Evolutionary conservation across 1,140 invertebrate genomes (phyloP).

Genomic region (Glomeris maerens): DNA sequence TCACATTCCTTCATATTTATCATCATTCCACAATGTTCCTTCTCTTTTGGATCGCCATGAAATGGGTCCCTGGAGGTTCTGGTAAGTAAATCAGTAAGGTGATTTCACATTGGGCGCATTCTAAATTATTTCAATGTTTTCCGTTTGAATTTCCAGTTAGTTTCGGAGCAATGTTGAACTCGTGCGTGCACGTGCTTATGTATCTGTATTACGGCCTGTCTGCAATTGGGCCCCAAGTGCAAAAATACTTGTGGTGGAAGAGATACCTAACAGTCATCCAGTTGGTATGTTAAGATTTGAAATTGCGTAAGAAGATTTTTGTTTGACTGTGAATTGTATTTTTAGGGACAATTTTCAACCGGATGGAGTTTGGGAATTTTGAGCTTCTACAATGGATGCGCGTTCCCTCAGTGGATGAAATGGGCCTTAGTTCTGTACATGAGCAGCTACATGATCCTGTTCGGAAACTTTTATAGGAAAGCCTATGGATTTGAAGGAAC

Average conservation of each 20-base stretch:
- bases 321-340: constrained; percentile 19
- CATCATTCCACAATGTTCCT: constrained; percentile 85
- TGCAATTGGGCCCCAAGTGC: constrained; percentile 58
- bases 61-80: constrained; percentile 90
- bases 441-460: constrained; percentile 75
- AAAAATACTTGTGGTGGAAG: constrained; percentile 85
- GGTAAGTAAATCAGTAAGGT: no score
- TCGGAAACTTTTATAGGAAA: constrained; percentile 79
- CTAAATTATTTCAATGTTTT: no score
- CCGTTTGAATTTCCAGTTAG: constrained; percentile 60
- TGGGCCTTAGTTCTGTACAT: constrained; percentile 81
- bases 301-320: background rate
- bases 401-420: constrained; percentile 88
- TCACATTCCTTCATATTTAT: constrained; percentile 80
- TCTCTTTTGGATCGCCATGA: constrained; percentile 90
- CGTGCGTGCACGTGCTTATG: constrained; percentile 81
- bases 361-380: constrained; percentile 68
- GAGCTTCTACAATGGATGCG: constrained; percentile 64
- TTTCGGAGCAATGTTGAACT: constrained; percentile 76
- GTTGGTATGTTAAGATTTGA: constrained; percentile 30
- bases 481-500: no score
- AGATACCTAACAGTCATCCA: constrained; percentile 80
- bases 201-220: constrained; percentile 81
- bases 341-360: constrained; percentile 68
- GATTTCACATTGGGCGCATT: no score